Percentiles rank a stretch among this genome's conserved stretches.
Evolutionary conservation across 2,888 invertebrate genomes (phyloP).

Genomic region (Lasioglossum figueresi): DNA sequence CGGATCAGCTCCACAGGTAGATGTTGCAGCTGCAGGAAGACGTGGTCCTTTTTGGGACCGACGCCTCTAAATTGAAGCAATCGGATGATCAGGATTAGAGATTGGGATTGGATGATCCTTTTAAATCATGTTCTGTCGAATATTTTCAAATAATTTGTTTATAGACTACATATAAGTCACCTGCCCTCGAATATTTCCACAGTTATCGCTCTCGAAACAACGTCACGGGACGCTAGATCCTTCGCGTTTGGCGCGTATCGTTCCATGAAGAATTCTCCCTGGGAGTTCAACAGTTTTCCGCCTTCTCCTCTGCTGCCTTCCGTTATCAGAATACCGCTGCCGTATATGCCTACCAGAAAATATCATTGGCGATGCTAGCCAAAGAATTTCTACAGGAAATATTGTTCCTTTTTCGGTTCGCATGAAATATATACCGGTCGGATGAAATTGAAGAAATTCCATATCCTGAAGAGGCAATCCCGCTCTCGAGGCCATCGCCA

Average conservation of each 20-base stretch:
- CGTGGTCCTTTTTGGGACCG: conserved; percentile 97
- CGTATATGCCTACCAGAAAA: conserved; percentile 91
- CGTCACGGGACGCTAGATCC: conserved; percentile 98
- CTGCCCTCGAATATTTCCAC: conserved; percentile 97
- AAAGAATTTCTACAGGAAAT: neutral
- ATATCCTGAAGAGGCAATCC: conserved; percentile 97
- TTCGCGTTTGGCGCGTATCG: conserved; percentile 98
- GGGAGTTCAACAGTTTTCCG: conserved; percentile 96
- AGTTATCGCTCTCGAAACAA: conserved; percentile 98
- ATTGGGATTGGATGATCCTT: neutral
- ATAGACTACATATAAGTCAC: conserved; percentile 66
- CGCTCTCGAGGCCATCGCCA: conserved; percentile 96
- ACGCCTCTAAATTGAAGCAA: conserved; percentile 88
- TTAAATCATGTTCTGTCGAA: neutral
- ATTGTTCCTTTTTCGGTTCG: conserved; percentile 11
- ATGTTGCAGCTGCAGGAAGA: conserved; percentile 96
- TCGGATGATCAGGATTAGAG: neutral
- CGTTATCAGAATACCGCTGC: conserved; percentile 98
- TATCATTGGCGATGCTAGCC: conserved; percentile 4
- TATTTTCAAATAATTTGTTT: neutral
- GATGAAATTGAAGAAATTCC: conserved; percentile 99
- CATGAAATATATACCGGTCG: conserved; percentile 88
- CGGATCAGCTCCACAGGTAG: conserved; percentile 95
- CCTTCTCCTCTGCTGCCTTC: conserved; percentile 98
- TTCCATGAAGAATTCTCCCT: conserved; percentile 99